Evolutionary conservation across 2,888 invertebrate genomes (phyloP), one percentile per base, ranked within the genome.

Genomic region (Carpatolechia fugitivella): DNA sequence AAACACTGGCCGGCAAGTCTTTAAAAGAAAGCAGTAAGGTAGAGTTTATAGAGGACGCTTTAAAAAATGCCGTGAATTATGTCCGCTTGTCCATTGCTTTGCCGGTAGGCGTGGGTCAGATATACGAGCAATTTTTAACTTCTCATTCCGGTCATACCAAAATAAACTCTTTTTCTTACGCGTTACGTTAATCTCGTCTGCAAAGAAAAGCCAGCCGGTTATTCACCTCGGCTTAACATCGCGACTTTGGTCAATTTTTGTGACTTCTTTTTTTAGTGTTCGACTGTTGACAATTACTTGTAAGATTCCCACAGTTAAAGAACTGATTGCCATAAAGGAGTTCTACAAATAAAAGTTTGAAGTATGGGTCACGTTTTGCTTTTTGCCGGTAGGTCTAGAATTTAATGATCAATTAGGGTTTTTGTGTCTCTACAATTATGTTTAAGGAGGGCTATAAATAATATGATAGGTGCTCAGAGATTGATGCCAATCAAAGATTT

Each of bases 21-120:
- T 40, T 80, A 76, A 61, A 59, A 62, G 66, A 63, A 61, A 52
- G 68, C 60, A 60, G 64, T 78, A 80, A 76, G 73, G 76, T 67
- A 62, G 64, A 74, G 59, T 73, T 75, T 74, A 60, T 64, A 59
- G 60, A 65, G 29, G 67, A 55, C 58, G 57, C 40, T 55, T 55
- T 61, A 72, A 75, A 78, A 80, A 79, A 79, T 71, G 61, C 74
- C 74, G 82, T 85, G 85, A 88, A 84, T 85, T 88, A 87, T 85
- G 85, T 79, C 76, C 73, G 80, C 80, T 78, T 82, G 82, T 83
- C 79, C 85, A 79, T 71, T 74, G 75, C 74, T 74, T 66, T 70
- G 69, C 68, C 72, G 76, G 88, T 85, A 86, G 86, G 88, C 85
- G 86, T 85, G 85, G 85, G 86, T 85, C 85, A 85, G 78, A 79